Conservation (phyloP, 2,797 vertebrate genomes). For the Urosaurus nigricauda region DNA sequence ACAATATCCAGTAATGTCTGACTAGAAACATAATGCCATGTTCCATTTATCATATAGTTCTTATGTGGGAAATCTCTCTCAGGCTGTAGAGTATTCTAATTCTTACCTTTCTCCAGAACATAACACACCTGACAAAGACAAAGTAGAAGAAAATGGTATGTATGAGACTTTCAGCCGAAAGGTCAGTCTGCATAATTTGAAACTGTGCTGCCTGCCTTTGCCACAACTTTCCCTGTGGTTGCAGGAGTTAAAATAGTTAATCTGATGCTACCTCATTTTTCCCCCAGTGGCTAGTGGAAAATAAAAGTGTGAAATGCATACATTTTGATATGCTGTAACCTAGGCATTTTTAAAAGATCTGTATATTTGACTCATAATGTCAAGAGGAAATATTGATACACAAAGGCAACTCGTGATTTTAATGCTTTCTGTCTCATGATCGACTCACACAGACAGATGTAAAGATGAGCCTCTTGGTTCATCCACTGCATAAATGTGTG, state of each 20-base stretch:
- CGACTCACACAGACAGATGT: background rate
- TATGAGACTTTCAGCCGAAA: constrained; percentile 61
- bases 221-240: constrained; percentile 27
- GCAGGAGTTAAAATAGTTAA: constrained; percentile 60
- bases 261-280: constrained; percentile 22
- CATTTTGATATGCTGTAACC: background rate
- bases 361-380: constrained; percentile 9
- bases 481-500: background rate
- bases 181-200: constrained; percentile 50
- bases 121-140: constrained; percentile 22
- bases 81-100: constrained; percentile 28
- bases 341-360: background rate
- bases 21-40: constrained; percentile 11
- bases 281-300: constrained; percentile 22
- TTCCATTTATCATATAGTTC: constrained; percentile 26
- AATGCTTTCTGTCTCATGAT: background rate
- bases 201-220: constrained; percentile 52
- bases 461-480: background rate
- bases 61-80: constrained; percentile 29
- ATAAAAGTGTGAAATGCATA: background rate
- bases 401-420: background rate
- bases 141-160: constrained; percentile 24
- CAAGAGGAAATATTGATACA: background rate
- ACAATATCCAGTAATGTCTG: background rate
- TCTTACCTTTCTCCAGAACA: constrained; percentile 55